Evolutionary conservation across 2,113 vertebrate genomes (phyloP).

Genomic region (Neotragus pygmaeus): DNA sequence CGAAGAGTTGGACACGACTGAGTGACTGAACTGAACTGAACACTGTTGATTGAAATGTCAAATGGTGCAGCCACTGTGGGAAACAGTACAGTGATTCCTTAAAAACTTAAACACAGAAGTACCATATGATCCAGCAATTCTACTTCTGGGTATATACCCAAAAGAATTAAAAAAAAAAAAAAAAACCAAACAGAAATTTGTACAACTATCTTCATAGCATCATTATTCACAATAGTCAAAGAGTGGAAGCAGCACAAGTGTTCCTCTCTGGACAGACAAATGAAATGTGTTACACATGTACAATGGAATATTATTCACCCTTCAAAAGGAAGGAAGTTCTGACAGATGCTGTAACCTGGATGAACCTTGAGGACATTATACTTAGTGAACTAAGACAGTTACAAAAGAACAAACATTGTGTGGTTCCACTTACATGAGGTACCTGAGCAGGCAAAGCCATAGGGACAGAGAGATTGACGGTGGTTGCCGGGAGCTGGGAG

Average conservation of each 20-base stretch:
- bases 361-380: not conserved
- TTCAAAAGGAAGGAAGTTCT: not conserved
- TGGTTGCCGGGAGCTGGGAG: not conserved
- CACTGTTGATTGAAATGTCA: too few species aligned
- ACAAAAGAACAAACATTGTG: not conserved
- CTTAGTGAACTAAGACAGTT: not conserved
- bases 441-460: not conserved
- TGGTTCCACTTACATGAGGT: not conserved
- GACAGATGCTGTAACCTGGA: not conserved
- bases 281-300: not conserved
- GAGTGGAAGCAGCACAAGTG: not conserved
- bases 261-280: not conserved
- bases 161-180: not conserved
- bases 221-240: not conserved
- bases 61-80: too few species aligned
- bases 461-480: not conserved
- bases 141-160: not conserved
- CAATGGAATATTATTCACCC: not conserved
- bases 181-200: not conserved
- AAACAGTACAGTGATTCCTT: too few species aligned
- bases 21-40: too few species aligned
- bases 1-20: too few species aligned
- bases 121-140: not conserved
- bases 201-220: not conserved
- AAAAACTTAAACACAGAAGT: not conserved